phyloP scores from a whole-genome alignment of 2,113 vertebrate genomes.

The Chionomys nivalis region DNA sequence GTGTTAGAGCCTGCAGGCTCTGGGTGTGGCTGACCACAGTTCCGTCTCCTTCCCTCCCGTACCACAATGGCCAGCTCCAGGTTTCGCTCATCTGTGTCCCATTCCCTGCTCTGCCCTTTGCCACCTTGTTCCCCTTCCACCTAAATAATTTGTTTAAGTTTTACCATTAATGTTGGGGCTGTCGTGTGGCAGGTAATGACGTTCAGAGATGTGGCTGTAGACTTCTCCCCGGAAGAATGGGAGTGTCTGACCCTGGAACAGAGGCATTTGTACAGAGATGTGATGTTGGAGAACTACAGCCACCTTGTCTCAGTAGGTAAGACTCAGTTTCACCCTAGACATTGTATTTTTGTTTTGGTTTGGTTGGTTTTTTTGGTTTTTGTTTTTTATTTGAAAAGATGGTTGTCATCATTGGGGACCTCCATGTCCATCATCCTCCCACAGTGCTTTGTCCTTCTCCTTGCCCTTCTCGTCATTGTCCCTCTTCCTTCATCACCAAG shows the following conservation, averaged over 20 bases:
- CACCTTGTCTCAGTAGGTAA: conserved; percentile 49
- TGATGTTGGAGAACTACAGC: conserved; percentile 58
- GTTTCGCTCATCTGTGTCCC: not conserved
- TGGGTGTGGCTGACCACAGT: not conserved
- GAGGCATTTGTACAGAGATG: not conserved
- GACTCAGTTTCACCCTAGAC: not conserved
- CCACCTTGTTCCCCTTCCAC: not conserved
- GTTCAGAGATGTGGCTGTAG: conserved; percentile 29
- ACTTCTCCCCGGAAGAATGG: conserved; percentile 62
- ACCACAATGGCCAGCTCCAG: not conserved
- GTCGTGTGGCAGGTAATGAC: not conserved
- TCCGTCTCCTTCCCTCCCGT: not conserved
- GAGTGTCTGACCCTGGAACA: not conserved
- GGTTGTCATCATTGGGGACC: not conserved
- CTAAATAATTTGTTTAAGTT: not conserved
- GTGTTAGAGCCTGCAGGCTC: not conserved
- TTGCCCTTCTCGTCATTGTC: too few species aligned
- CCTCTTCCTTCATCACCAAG: not conserved
- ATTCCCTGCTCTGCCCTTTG: not conserved
- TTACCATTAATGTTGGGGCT: not conserved
- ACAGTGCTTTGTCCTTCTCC: not conserved
- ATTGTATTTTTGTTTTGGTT: not conserved
- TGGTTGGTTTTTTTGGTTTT: not conserved
- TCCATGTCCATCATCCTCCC: not conserved
- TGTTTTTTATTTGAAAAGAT: not conserved